Evolutionary conservation across 2,797 vertebrate species (phyloP).

Genomic region (Emys orbicularis): DNA sequence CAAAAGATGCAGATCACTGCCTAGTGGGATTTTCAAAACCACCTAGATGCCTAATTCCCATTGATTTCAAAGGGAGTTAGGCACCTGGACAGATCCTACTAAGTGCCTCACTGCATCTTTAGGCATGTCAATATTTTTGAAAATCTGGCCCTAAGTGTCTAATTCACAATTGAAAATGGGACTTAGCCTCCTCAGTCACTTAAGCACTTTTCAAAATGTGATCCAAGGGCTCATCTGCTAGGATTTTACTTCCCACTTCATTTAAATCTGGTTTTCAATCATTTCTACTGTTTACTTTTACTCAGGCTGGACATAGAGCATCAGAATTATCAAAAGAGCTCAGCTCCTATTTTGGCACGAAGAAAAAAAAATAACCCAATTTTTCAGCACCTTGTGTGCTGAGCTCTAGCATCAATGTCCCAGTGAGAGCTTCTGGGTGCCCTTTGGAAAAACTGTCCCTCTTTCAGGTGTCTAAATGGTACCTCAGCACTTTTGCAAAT

Average conservation of each 20-base stretch:
- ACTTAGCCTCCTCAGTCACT: not conserved
- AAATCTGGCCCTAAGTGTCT: not conserved
- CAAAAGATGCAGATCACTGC: not conserved
- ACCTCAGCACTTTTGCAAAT: not conserved
- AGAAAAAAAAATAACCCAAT: accelerated
- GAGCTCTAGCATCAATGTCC: not conserved
- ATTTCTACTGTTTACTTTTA: not conserved
- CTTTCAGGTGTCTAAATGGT: not conserved
- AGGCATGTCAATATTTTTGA: not conserved
- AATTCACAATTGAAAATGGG: not conserved
- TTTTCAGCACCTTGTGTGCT: not conserved
- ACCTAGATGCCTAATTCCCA: not conserved
- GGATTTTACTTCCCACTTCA: not conserved
- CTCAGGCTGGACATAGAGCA: not conserved
- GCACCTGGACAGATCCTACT: not conserved
- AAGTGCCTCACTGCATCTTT: not conserved
- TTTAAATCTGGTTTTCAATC: not conserved
- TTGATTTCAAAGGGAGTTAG: not conserved
- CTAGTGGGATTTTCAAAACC: not conserved
- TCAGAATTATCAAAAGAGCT: not conserved
- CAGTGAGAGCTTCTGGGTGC: not conserved
- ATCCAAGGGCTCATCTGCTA: not conserved
- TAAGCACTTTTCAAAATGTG: not conserved
- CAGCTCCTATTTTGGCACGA: not conserved
- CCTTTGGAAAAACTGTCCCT: accelerated